Conservation (phyloP, 2,888 invertebrate genomes). For the Diogma glabrata region DNA sequence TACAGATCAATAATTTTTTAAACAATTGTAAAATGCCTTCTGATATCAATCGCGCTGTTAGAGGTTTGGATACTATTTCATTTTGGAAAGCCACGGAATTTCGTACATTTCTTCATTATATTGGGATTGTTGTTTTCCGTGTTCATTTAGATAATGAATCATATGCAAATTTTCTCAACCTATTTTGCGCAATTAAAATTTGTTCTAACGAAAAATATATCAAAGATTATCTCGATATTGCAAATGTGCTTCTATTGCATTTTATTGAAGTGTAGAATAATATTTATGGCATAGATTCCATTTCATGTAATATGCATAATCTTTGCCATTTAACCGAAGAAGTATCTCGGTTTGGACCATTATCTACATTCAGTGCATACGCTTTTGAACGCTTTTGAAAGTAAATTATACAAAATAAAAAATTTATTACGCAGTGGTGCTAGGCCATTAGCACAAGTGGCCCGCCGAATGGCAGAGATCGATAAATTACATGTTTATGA, state of each 20-base stretch:
- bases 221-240: slow-evolving; percentile 4
- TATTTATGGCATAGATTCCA: not conserved
- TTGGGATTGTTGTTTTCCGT: not conserved
- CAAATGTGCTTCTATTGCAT: slow-evolving; percentile 1
- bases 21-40: no score
- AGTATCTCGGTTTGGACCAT: no score
- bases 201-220: no score
- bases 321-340: no score
- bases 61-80: not conserved
- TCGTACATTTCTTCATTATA: not conserved
- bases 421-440: slow-evolving; percentile 3
- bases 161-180: not conserved
- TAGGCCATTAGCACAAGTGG: not conserved
- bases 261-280: not conserved
- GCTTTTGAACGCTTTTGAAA: not conserved
- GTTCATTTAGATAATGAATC: not conserved
- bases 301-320: not conserved
- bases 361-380: not conserved
- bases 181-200: no score
- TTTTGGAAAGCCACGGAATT: not conserved
- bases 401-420: slow-evolving; percentile 1
- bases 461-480: not conserved
- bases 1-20: no score
- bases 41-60: not conserved
- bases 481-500: not conserved